A percentile compares a stretch with the other conserved stretches of the same genome.
Conservation (phyloP, 2,888 invertebrate species). For the Syrista parreyssii region DNA sequence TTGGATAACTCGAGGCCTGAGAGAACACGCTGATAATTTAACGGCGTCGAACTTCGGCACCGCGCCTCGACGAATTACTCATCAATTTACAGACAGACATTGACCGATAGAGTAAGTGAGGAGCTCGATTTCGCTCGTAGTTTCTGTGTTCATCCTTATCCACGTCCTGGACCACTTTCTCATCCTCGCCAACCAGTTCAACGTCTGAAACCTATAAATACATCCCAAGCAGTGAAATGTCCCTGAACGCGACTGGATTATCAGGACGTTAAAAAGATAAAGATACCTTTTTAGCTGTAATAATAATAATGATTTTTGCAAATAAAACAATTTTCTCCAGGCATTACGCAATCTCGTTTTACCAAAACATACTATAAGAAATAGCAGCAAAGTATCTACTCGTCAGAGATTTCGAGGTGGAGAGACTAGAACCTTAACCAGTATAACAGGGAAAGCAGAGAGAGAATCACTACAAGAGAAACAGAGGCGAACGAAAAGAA, state of each 20-base stretch:
- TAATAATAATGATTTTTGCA: too few relatives aligned
- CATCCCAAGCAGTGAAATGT: too few relatives aligned
- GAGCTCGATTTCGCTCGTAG: not conserved
- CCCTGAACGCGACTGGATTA: not conserved
- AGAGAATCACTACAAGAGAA: not conserved
- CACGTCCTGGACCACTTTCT: not conserved
- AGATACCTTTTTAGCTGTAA: too few relatives aligned
- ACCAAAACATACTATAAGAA: not conserved
- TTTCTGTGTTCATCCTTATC: not conserved
- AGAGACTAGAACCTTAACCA: not conserved
- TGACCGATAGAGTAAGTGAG: conserved; percentile 2
- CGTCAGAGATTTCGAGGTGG: not conserved
- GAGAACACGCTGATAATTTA: conserved; percentile 6
- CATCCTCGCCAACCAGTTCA: not conserved
- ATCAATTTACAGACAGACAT: conserved; percentile 1
- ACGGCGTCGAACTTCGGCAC: conserved; percentile 4
- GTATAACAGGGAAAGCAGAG: not conserved
- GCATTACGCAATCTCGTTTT: not conserved
- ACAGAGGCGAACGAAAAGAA: not conserved
- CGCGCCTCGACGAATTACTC: not conserved
- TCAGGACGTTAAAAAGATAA: too few relatives aligned
- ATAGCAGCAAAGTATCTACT: not conserved
- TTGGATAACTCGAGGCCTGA: not conserved
- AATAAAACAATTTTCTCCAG: too few relatives aligned
- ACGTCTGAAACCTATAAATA: too few relatives aligned